These are phyloP conservation scores for Malurus leucopterus DNA, from an alignment of 2,797 vertebrate species.

Conservation along the genomic window DNA sequence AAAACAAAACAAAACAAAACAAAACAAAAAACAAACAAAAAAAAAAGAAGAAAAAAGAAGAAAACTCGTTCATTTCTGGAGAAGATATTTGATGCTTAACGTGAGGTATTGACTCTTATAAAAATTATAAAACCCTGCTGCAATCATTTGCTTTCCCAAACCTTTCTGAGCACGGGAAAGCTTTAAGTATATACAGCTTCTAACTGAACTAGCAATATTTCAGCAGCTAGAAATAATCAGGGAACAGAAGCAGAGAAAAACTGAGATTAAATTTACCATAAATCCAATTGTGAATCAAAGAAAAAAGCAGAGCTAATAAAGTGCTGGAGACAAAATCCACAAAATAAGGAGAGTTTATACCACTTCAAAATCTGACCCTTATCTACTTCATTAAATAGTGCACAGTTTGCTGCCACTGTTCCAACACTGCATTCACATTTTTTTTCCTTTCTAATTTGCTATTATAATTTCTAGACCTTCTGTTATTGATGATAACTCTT, in stretches of 20 bases:
- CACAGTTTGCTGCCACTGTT: neutral
- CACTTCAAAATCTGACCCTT: neutral
- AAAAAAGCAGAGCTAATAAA: neutral
- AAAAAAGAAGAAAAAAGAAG: no score
- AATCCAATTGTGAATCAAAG: neutral
- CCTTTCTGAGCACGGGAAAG: neutral
- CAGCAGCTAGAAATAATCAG: neutral
- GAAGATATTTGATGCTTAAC: neutral
- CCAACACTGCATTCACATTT: neutral
- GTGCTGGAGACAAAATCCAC: neutral
- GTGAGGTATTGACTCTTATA: neutral
- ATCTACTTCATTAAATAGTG: neutral
- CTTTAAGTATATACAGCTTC: neutral
- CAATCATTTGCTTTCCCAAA: neutral
- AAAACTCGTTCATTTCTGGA: rapidly evolving
- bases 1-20: no score
- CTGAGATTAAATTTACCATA: neutral
- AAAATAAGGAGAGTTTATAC: neutral
- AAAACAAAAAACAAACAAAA: no score
- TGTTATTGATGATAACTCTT: neutral
- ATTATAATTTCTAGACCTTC: neutral
- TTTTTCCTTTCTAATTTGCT: neutral
- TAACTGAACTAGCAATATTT: neutral
- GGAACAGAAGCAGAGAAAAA: neutral
- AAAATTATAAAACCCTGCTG: neutral